Conservation (phyloP, 2,797 vertebrate species). For the Pipistrellus pygmaeus region DNA sequence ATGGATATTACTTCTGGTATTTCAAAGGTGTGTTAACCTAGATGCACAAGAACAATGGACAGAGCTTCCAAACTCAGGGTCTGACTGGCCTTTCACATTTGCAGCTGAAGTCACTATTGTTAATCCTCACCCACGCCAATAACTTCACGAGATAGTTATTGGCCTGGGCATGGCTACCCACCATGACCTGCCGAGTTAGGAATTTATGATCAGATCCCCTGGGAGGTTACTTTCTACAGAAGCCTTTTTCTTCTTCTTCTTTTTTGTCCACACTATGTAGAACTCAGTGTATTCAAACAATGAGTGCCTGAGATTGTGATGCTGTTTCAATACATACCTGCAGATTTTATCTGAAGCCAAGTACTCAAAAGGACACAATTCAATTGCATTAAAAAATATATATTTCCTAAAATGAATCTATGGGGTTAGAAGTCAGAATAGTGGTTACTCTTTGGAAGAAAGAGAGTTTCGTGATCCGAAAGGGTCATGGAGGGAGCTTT, state of each 20-base stretch:
- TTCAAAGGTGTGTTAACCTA: not conserved
- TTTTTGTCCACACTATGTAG: not conserved
- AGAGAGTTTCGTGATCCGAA: not conserved
- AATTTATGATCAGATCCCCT: not conserved
- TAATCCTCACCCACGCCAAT: no score
- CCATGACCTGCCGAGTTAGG: not conserved
- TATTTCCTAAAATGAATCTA: slow-evolving; percentile 33
- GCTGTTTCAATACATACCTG: not conserved
- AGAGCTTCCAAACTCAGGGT: not conserved
- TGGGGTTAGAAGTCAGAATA: slow-evolving; percentile 5
- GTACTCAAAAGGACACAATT: slow-evolving; percentile 14
- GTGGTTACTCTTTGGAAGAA: not conserved
- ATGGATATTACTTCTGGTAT: not conserved
- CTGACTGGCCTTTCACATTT: no score
- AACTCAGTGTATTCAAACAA: not conserved
- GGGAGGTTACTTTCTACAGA: not conserved
- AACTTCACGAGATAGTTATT: not conserved
- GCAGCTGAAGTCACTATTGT: no score
- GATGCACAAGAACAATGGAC: not conserved
- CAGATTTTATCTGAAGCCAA: slow-evolving; percentile 21
- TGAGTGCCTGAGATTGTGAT: not conserved
- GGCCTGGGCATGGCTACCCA: not conserved
- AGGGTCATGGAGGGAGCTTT: not conserved
- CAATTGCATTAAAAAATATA: not conserved
- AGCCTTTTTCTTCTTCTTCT: not conserved